phyloP scores from a whole-genome alignment of 2,797 vertebrate genomes.

The Syncerus caffer region DNA sequence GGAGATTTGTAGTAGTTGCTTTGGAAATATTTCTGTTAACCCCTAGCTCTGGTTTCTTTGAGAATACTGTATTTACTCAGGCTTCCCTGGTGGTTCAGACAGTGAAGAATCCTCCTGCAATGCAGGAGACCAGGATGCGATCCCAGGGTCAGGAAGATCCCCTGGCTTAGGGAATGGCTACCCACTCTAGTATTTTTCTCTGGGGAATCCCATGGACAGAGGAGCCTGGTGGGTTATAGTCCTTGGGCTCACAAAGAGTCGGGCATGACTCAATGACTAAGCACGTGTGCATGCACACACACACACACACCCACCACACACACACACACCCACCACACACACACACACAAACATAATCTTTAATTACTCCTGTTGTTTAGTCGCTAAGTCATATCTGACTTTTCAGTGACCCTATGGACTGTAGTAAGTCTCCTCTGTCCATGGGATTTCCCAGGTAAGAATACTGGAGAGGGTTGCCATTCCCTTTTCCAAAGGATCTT shows the following conservation, averaged over 20 bases:
- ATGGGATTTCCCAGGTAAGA: background rate
- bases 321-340: background rate
- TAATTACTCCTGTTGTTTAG: background rate
- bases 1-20: background rate
- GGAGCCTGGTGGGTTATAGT: background rate
- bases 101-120: background rate
- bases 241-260: background rate
- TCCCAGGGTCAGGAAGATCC: background rate
- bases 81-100: background rate
- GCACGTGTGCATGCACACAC: accelerated
- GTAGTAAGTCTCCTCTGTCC: background rate
- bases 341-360: background rate
- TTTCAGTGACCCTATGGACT: background rate
- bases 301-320: too few species aligned
- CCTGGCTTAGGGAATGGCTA: background rate
- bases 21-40: background rate
- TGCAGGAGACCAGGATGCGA: background rate
- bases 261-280: background rate
- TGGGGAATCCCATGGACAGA: background rate
- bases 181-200: background rate
- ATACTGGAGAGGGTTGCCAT: background rate
- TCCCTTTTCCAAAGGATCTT: background rate
- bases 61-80: background rate
- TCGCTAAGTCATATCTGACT: background rate
- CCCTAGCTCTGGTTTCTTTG: background rate